Base-by-base conservation (phyloP, 1,140 invertebrate species). In the Drosophila bocki region DNA sequence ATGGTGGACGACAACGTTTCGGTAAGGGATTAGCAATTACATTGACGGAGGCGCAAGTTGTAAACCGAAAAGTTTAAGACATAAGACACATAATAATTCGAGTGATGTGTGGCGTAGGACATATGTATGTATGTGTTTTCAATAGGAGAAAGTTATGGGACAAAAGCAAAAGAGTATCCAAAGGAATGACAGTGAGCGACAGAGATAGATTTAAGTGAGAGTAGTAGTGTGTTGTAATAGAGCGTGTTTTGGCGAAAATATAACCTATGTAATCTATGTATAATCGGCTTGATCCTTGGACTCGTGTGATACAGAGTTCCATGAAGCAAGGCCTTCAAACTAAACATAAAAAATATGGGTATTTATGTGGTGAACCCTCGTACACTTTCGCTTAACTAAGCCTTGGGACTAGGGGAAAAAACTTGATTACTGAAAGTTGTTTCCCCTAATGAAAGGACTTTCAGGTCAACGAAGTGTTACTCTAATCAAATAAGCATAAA, bases 131-230 rank as follows among this genome's bases (percentile, higher is more conserved):
- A 57, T 37, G 71, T 69, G 63, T 22, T 35, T 45, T 61, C 35
- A 75, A 59, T 77, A 82, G 80, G 68, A 65, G 76, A 74, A 63
- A 71, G 68, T 78, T 67, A 71, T 33, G 80, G 80, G 51, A 65
- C 61, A 58, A 60, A 60, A 70, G 61, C 45, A 60, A 8, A 58
- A 42, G 41, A 68, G 63, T 47, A 68, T 35, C 22, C 53, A 69
- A 39, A 42, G 37, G 44, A 54, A 60, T 82, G 59, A 76, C 12
- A 71, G 65, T 58, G 69, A 83, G 35, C 63, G 35, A 76, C 19
- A 67, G 33, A 64, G 41, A 47, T 53, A 61, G 41, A 32, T 39
- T 75, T 54, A 22, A 22, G 50, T 56, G 19, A 53, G 19, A 61
- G 44, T 44, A 37, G 5, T n/a, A 37, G 5, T n/a, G 59, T 67